phyloP scores from a whole-genome alignment of 2,113 vertebrate species.

The Cebidichthys violaceus region DNA sequence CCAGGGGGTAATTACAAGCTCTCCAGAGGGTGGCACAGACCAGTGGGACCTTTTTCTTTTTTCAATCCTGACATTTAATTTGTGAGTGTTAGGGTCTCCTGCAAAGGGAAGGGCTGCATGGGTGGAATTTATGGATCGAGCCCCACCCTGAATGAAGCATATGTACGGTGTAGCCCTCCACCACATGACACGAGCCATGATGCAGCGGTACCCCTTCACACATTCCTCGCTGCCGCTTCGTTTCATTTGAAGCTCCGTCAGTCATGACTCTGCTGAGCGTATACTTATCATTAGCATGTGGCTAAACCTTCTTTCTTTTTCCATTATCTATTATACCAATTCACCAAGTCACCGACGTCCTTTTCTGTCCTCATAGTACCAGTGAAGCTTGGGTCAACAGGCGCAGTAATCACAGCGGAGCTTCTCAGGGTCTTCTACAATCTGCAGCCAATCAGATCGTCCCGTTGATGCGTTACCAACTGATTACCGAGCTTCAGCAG shows the following conservation, averaged over 20 bases:
- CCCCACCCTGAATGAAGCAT: constrained; percentile 68
- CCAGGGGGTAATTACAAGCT: constrained; percentile 72
- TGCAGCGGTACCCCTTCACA: constrained; percentile 64
- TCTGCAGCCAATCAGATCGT: constrained; percentile 29
- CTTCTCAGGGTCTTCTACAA: constrained; percentile 28
- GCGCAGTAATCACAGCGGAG: constrained; percentile 43
- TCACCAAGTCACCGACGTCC: not conserved
- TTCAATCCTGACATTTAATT: constrained; percentile 73
- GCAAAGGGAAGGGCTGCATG: constrained; percentile 65
- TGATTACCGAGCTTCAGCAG: constrained; percentile 7
- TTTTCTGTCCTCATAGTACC: constrained; percentile 21
- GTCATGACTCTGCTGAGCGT: constrained; percentile 45
- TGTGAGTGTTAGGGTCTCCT: constrained; percentile 68
- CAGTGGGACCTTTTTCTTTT: constrained; percentile 48
- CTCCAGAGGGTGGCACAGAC: constrained; percentile 63
- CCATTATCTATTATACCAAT: not conserved
- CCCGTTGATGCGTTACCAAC: not conserved
- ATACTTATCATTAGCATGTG: constrained; percentile 27
- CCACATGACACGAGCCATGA: constrained; percentile 71
- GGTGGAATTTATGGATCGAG: constrained; percentile 74
- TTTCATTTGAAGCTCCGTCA: constrained; percentile 46
- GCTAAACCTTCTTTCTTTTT: constrained; percentile 6
- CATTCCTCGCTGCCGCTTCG: constrained; percentile 61
- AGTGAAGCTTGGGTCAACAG: constrained; percentile 13
- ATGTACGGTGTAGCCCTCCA: constrained; percentile 49